Base-by-base conservation (phyloP, 2,888 invertebrate species). In the Deilephila elpenor region DNA sequence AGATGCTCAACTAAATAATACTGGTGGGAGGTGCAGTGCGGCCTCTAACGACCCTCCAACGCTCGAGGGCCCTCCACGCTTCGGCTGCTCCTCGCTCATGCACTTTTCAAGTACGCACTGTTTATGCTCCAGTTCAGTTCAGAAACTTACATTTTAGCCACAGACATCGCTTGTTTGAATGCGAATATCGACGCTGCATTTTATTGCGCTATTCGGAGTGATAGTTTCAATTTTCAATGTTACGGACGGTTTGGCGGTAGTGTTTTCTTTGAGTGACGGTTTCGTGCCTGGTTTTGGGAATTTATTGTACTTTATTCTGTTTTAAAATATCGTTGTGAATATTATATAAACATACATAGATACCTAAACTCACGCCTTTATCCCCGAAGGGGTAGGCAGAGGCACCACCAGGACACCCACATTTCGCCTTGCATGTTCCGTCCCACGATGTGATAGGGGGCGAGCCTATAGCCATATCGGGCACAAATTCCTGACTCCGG, bases 91-190 rank as follows among this genome's bases (percentile, higher is more conserved):
- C 84, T 83, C 85, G 85, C 87, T 89, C 88, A 87, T 91, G 91
- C 90, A 93, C 91, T 91, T 91, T 92, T 92, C 88, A 90, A 93
- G 92, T 90, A 88, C 89, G 86, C 89, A 87, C 88, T 92, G 91
- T 92, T 92, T 92, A 91, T 89, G 91, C 90, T 90, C 89, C 81
- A 90, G 87, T 91, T 90, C 85, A 77, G 84, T 83, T 82, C 84
- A 81, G 83, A 81, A 82, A 83, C 85, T 86, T 84, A 79, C 84
- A 83, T 88, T 83, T 81, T 84, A 82, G 78, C 78, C 77, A 72
- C 85, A 83, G 85, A 83, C 81, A 82, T 83, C 76, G 82, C 78
- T 80, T 80, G 81, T 84, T 83, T 77, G 78, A 76, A 82, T 86
- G 81, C 85, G 80, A 85, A 85, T 86, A 83, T 84, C 78, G 81